Conservation (phyloP, 1,140 invertebrate species). For the Drosophila equinoxialis region DNA sequence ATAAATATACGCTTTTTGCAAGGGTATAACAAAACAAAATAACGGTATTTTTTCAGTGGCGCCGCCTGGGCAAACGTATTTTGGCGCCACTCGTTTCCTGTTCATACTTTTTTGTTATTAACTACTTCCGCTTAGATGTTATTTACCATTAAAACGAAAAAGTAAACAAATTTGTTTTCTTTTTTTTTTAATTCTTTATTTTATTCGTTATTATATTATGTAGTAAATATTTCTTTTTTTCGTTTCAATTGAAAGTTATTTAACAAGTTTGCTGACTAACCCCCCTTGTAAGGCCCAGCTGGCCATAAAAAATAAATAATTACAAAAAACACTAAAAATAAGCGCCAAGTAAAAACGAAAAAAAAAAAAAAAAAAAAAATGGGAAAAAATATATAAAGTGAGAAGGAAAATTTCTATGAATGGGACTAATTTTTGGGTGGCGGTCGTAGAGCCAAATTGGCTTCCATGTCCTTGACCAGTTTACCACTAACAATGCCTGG, state of each 20-base stretch:
- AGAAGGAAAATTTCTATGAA: conserved; percentile 34
- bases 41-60: too few species aligned
- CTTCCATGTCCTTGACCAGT: conserved; percentile 70
- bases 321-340: conserved; percentile 18
- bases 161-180: too few species aligned
- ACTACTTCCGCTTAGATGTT: too few species aligned
- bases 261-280: conserved; percentile 12
- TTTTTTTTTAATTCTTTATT: conserved; percentile 4
- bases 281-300: conserved; percentile 11
- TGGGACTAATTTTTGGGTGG: conserved; percentile 69
- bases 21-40: too few species aligned
- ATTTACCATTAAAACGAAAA: too few species aligned
- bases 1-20: too few species aligned
- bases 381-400: conserved; percentile 36
- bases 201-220: conserved; percentile 1
- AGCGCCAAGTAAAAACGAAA: conserved; percentile 22
- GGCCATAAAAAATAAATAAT: conserved; percentile 10
- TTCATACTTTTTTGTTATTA: too few species aligned
- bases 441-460: conserved; percentile 73
- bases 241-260: conserved; percentile 6
- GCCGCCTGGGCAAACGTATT: too few species aligned
- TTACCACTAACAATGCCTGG: conserved; percentile 9
- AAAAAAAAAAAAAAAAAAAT: background rate
- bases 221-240: background rate
- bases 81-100: too few species aligned